Conservation (phyloP, 1,140 invertebrate species). For the Leptonema lineaticorne region DNA sequence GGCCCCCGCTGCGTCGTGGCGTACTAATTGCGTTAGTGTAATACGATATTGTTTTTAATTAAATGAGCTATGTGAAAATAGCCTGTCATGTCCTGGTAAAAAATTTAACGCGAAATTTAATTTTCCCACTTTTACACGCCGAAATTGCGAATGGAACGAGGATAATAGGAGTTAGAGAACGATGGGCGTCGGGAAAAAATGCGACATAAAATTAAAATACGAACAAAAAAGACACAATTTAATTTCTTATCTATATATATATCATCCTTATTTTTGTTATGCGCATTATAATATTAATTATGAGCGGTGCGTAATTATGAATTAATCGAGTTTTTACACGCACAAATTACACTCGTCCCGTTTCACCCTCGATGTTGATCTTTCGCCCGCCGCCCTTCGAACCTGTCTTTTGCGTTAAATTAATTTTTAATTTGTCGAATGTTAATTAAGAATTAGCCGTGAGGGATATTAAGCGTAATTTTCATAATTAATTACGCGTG, state of each 20-base stretch:
- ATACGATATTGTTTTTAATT: conserved; percentile 43
- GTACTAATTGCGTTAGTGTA: conserved; percentile 42
- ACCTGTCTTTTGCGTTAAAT: no score
- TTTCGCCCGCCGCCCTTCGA: no score
- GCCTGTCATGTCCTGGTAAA: conserved; percentile 31
- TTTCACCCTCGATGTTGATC: neutral
- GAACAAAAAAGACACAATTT: no score
- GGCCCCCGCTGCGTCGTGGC: conserved; percentile 36
- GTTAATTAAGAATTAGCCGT: no score
- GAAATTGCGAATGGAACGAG: conserved; percentile 7
- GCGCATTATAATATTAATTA: neutral
- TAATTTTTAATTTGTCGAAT: no score
- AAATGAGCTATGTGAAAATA: conserved; percentile 39
- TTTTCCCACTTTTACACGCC: neutral
- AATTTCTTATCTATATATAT: no score
- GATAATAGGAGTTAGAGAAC: no score
- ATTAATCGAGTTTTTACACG: neutral
- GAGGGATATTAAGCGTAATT: neutral
- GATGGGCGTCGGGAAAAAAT: no score
- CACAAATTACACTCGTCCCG: neutral
- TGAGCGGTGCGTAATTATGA: neutral
- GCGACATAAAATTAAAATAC: no score
- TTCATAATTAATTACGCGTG: no score
- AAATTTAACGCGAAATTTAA: conserved; percentile 36
- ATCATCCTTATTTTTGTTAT: no score